Evolutionary conservation across 1,140 invertebrate species (phyloP).

Genomic region (Papilio glaucus): DNA sequence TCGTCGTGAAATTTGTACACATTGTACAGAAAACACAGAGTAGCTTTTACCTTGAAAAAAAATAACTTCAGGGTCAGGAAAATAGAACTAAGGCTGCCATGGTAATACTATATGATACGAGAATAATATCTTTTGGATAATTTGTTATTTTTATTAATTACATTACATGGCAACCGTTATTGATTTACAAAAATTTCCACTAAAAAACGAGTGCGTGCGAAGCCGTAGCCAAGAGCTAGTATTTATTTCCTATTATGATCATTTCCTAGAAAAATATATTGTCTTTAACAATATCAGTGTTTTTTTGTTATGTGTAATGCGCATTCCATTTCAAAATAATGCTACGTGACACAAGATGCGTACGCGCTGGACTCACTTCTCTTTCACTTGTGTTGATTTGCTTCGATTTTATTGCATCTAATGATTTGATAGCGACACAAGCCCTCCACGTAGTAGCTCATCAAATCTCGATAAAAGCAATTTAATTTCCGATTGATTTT

Average conservation of each 20-base stretch:
- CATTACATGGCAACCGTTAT: no score
- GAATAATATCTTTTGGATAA: no score
- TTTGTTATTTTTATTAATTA: no score
- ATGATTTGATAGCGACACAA: conserved; percentile 14
- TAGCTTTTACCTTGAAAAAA: no score
- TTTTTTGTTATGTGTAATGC: conserved; percentile 6
- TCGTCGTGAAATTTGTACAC: no score
- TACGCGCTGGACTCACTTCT: background rate
- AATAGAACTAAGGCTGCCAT: no score
- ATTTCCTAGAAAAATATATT: background rate
- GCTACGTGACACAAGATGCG: conserved; percentile 17
- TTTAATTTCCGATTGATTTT: background rate
- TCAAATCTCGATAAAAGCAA: background rate
- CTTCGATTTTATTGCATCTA: background rate
- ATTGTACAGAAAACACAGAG: no score
- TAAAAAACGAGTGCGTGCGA: no score
- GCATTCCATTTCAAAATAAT: conserved; percentile 22
- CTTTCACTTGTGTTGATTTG: conserved; percentile 5
- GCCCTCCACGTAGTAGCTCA: background rate
- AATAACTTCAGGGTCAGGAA: no score
- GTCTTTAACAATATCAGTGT: background rate
- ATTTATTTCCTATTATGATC: background rate
- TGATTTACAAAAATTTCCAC: no score
- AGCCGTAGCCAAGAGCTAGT: no score
- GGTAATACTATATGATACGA: no score